Base-by-base conservation (phyloP, 2,888 invertebrate genomes). In the Adelphocoris suturalis region DNA sequence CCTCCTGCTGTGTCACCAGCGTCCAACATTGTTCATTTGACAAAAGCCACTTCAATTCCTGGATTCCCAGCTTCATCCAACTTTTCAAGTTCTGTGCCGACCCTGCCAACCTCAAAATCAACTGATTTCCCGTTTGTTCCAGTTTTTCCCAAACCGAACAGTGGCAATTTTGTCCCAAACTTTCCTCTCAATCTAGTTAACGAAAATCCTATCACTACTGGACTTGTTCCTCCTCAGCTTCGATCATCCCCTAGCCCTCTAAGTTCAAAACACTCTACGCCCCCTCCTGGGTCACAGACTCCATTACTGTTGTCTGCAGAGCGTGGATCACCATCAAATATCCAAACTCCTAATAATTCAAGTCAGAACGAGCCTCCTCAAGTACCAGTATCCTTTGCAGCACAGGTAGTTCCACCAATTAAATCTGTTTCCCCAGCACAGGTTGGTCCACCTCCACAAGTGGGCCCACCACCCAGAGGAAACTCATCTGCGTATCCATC, bases 171-270 rank as follows among this genome's bases (percentile, higher is more conserved):
- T 23, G 47, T 75, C 68, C 86, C 86, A 19, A 86, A 68, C 86
- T 47, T 75, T 37, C 86, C 86, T 11, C 46, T 86, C 7, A 68
- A 86, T 75, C n/a, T 85, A 16, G 52, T 55, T 14, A 85, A 85
- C 37, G 85, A 85, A 27, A 55, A 23, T 16, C 37, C 52, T 0
- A 37, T 85, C 28, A 84, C 84, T 14, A n/a, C 85, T 28, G 86
- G 78, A 5, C 55, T 88, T 11, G 80, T 80, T n/a, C 88, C 88
- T n/a, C 88, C 76, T 9, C 88, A 76, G 7, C 37, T 88, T 48
- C 48, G 68, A 14, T 47, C 52, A 82, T 86, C 86, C 57, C 86
- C 91, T 55, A 87, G 57, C 86, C 82, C 81, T 80, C 68, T 76
- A 11, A 86, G 57, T 90, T 86, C 81, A 19, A 81, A 55, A 47